A percentile compares a stretch with the other conserved stretches of the same genome.
These are phyloP conservation scores for Hanleya hanleyi DNA, from an alignment of 2,888 invertebrate species.

Conservation along the genomic window DNA sequence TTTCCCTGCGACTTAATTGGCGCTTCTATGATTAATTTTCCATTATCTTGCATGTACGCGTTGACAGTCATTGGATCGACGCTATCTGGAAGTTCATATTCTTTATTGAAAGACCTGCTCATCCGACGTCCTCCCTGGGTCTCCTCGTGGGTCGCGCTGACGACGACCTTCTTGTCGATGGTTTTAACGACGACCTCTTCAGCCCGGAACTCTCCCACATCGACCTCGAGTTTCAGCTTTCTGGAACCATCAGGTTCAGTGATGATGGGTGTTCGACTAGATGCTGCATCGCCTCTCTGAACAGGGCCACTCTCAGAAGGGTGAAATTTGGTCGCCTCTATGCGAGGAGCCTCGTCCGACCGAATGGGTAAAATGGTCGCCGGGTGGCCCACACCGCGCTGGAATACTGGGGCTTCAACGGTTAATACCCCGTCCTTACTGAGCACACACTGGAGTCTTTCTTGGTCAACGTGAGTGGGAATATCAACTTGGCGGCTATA, in stretches of 20 bases:
- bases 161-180: conserved; percentile 68
- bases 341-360: conserved; percentile 18
- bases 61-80: conserved; percentile 70
- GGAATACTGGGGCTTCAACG: conserved; percentile 57
- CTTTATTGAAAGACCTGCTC: conserved; percentile 71
- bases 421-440: conserved; percentile 68
- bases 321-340: background rate
- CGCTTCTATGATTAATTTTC: conserved; percentile 70
- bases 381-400: background rate
- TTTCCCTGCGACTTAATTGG: conserved; percentile 60
- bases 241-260: conserved; percentile 66
- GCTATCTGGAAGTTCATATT: conserved; percentile 71
- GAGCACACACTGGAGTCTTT: conserved; percentile 59
- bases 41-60: conserved; percentile 70
- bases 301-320: conserved; percentile 35
- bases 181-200: conserved; percentile 72
- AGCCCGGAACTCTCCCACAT: conserved; percentile 70
- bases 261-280: conserved; percentile 64
- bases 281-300: conserved; percentile 53
- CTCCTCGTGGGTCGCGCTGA: conserved; percentile 71
- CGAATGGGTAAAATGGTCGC: conserved; percentile 55
- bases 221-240: conserved; percentile 62
- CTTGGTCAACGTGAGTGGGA: conserved; percentile 62
- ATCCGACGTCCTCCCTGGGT: conserved; percentile 65
- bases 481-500: conserved; percentile 68